phyloP scores from a whole-genome alignment of 2,888 invertebrate genomes.

The Chalcis sispes region DNA sequence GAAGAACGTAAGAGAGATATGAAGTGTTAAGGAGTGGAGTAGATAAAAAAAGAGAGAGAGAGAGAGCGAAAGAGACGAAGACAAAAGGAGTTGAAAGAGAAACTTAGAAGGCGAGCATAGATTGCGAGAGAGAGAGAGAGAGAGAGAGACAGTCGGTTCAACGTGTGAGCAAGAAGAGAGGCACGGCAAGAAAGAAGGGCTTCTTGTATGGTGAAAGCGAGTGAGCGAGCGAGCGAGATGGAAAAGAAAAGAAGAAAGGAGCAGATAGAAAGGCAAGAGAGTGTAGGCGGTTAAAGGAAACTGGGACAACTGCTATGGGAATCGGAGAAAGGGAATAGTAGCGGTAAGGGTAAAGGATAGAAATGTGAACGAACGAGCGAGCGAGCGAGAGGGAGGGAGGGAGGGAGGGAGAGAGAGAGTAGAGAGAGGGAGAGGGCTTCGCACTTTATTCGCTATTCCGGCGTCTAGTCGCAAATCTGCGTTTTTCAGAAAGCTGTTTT shows the following conservation, averaged over 20 bases:
- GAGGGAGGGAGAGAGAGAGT: not conserved
- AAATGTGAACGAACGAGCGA: too few species aligned
- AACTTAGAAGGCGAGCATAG: constrained; percentile 35
- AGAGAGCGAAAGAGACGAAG: constrained; percentile 18
- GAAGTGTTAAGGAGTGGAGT: constrained; percentile 13
- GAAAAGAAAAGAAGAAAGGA: constrained; percentile 8
- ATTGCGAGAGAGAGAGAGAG: constrained; percentile 6
- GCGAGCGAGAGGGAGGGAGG: too few species aligned
- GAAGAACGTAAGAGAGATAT: not conserved
- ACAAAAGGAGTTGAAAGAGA: constrained; percentile 43
- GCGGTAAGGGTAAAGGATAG: too few species aligned
- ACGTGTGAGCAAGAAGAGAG: not conserved
- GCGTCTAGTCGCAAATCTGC: constrained; percentile 42
- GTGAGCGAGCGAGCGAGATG: not conserved
- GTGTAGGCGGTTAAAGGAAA: constrained; percentile 13
- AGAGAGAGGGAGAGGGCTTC: constrained; percentile 8
- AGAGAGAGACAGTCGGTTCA: not conserved
- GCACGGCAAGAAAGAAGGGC: too few species aligned
- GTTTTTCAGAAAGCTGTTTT: constrained; percentile 48
- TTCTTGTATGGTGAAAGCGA: not conserved
- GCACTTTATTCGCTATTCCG: constrained; percentile 41
- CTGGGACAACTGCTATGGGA: constrained; percentile 36
- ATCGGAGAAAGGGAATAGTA: constrained; percentile 5
- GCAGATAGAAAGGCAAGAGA: not conserved
- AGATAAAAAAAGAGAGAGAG: constrained; percentile 19